Base-by-base conservation (phyloP, 2,797 vertebrate genomes). In the Apodemus agrarius region DNA sequence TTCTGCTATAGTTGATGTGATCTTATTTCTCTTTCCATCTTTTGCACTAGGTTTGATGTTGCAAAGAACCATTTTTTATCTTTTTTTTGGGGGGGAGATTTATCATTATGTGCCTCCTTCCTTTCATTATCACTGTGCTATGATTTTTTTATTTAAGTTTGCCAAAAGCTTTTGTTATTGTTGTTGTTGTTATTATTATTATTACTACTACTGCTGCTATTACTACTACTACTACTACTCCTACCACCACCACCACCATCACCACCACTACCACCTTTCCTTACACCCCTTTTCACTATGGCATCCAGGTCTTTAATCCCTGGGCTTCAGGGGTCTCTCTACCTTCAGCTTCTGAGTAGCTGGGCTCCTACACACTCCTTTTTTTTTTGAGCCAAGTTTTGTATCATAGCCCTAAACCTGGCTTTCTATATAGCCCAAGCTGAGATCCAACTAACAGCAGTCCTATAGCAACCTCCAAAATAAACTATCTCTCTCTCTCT, bases 111-210 rank as follows among this genome's bases (percentile, higher is more conserved):
- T 86, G 93, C 79, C 24, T 26, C 17, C 14, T 22, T 8, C 29
- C 40, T 86, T 89, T 81, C 93, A 92, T 67, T 61, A 19, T 37
- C 82, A 12, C 46, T 88, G 24, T 67, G 83, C 93, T 89, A 54
- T 89, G 40, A 19, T 9, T 57, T 92, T 43, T 94, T 81, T 97
- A 22, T 95, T 90, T 43, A 89, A 54, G 78, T 96, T 92, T 89
- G 82, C 49, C 10, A 91, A n/a, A 79, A 94, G 24, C 69, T 94
- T 49, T 26, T 84, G 57, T 93, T 87, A 2, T 43, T 72, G 16
- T 80, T 26, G 24, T 54, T 54, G 54, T 54, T 54, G 2, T 54
- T 54, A 13, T 54, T 57, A 5, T 22, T 59, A 13, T 2, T 52
- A 52, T 13, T 52, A 52, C 10, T 52, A 52, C 10, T 52, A 13